Conservation (phyloP, 2,797 vertebrate species). For the Poecilia velifera region DNA sequence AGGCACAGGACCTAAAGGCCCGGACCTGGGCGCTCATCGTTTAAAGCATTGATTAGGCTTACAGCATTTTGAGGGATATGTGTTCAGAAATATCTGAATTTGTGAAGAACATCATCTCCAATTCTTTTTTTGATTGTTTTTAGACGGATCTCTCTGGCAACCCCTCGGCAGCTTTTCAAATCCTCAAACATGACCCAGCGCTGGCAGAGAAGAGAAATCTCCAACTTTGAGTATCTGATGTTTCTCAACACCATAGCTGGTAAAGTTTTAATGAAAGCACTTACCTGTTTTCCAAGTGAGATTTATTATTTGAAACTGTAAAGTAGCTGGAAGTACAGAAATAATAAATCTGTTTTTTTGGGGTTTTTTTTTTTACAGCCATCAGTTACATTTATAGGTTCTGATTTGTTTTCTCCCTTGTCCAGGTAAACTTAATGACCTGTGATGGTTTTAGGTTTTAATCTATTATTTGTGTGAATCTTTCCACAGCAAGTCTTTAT, state of each 20-base stretch:
- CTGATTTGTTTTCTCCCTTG: conserved; percentile 64
- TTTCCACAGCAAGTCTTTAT: conserved; percentile 44
- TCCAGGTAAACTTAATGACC: conserved; percentile 8
- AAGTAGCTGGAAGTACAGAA: conserved; percentile 20
- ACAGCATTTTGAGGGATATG: neutral
- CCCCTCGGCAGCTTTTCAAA: conserved; percentile 96
- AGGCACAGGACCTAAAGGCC: neutral
- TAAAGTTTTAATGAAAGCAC: conserved; percentile 50
- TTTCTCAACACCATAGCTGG: conserved; percentile 99
- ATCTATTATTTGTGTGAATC: conserved; percentile 48
- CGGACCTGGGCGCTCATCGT: neutral
- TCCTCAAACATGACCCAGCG: conserved; percentile 99
- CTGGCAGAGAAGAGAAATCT: conserved; percentile 98
- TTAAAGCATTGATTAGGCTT: neutral
- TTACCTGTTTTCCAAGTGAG: conserved; percentile 11
- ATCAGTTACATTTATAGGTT: conserved; percentile 59
- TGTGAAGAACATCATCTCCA: neutral
- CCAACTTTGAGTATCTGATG: conserved; percentile 99
- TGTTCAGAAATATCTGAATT: neutral
- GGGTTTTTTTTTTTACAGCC: conserved; percentile 12
- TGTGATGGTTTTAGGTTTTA: conserved; percentile 42
- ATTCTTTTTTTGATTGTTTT: conserved; percentile 26
- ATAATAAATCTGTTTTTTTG: conserved; percentile 30
- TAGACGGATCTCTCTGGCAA: conserved; percentile 95
- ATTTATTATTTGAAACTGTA: neutral